Conservation (phyloP, 1,140 invertebrate species). For the Drosophila ercepeae region DNA sequence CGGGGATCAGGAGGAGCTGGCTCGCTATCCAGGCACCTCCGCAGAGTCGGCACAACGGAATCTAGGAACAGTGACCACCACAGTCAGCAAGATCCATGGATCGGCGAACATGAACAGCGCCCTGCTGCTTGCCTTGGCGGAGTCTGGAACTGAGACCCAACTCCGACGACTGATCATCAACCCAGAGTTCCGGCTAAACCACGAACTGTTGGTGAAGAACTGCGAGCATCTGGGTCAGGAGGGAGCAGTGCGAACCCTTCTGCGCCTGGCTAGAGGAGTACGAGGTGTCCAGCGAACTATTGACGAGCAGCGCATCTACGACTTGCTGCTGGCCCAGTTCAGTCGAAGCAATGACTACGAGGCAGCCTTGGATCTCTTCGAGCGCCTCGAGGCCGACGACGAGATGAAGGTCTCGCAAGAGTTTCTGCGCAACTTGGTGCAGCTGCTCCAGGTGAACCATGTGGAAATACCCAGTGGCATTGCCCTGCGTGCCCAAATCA, state of each 20-base stretch:
- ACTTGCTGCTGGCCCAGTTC: conserved; percentile 83
- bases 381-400: conserved; percentile 80
- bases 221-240: conserved; percentile 76
- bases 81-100: conserved; percentile 78
- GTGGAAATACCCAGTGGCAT: conserved; percentile 73
- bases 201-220: conserved; percentile 69
- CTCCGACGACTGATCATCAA: conserved; percentile 83
- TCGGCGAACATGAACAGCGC: conserved; percentile 71
- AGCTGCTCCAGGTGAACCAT: conserved; percentile 70
- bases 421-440: conserved; percentile 73
- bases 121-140: conserved; percentile 83
- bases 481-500: conserved; percentile 72
- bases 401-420: conserved; percentile 77
- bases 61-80: conserved; percentile 78
- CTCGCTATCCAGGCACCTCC: conserved; percentile 28
- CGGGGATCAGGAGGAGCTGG: conserved; percentile 41
- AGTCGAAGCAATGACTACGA: conserved; percentile 82
- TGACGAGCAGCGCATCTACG: conserved; percentile 81
- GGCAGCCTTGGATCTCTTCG: conserved; percentile 76
- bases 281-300: conserved; percentile 63
- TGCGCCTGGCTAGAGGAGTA: conserved; percentile 74
- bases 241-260: conserved; percentile 71
- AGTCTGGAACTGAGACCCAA: conserved; percentile 81
- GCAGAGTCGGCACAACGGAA: conserved; percentile 57
- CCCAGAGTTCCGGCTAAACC: conserved; percentile 76